Evolutionary conservation across 1,140 invertebrate species (phyloP), one percentile per base, ranked within the genome.

Genomic region (Nephila pilipes): DNA sequence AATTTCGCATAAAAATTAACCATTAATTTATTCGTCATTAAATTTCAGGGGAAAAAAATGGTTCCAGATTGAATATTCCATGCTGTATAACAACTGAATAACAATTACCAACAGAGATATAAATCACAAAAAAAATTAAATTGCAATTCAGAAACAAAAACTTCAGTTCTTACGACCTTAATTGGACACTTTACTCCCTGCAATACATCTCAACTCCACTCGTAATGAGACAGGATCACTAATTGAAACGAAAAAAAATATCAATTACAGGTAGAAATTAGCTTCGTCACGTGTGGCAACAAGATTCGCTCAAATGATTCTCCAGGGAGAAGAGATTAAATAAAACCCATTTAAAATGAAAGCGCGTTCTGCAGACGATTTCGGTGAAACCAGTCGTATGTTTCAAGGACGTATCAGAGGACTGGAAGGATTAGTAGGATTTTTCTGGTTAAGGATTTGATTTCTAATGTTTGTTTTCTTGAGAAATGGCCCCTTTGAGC

Each of bases 191-290:
- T 75, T 75, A 75, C 29, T 75, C 36, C 69, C 29, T 36, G 29
- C 14, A 75, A 32, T 75, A 65, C 69, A 25, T 75, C 69, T 36
- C 25, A 75, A 75, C 69, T 75, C 69, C 18, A 75, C 29, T 75
- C 69, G 29, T 75, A 75, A 75, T 75, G 69, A 75, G 29, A 75
- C 69, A 32, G 69, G 18, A 32, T 75, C 69, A 32, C 69, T 75
- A 36, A 75, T 75, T 75, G 69, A 75, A 18, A 20, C 5, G 32
- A 10, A 36, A 36, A 29, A 75, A 75, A 75, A 75, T 75, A 75
- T 75, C 69, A 75, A 75, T 75, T 75, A 75, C 69, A 75, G 69
- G 69, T 75, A 75, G 46, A 75, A 75, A 75, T 75, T 75, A 75
- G 69, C 29, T 75, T 75, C 69, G 29, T 75, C 69, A 75, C 25